Percentiles rank a stretch among this genome's conserved stretches.
Conservation (phyloP, 2,113 vertebrate genomes). For the Leucopsar rothschildi region DNA sequence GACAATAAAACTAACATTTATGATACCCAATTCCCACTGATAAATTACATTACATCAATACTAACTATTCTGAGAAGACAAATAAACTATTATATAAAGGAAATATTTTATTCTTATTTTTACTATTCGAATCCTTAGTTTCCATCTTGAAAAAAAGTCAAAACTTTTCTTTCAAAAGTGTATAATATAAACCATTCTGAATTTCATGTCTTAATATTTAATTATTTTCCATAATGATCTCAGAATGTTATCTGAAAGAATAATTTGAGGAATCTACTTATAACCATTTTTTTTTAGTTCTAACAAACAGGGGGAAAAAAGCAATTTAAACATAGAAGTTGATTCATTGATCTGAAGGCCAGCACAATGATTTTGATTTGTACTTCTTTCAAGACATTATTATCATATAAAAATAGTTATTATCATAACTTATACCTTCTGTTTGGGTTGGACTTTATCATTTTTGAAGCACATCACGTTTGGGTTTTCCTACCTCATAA, state of each 20-base stretch:
- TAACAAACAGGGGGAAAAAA: background rate
- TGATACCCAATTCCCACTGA: background rate
- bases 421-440: background rate
- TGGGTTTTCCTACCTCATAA: background rate
- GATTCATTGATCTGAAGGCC: background rate
- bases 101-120: background rate
- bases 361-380: background rate
- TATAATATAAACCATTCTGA: background rate
- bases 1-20: background rate
- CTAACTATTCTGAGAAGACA: background rate
- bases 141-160: background rate
- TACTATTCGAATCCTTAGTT: background rate
- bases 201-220: background rate
- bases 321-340: background rate
- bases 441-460: background rate
- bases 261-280: background rate
- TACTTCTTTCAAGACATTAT: background rate
- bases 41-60: background rate
- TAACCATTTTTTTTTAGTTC: background rate
- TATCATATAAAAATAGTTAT: background rate
- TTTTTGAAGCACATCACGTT: background rate
- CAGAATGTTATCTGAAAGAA: background rate
- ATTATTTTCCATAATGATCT: background rate
- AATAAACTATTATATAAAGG: background rate
- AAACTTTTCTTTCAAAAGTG: background rate